These are phyloP conservation scores for Amazona finschi DNA, from an alignment of 2,797 vertebrate genomes.

Conservation along the genomic window DNA sequence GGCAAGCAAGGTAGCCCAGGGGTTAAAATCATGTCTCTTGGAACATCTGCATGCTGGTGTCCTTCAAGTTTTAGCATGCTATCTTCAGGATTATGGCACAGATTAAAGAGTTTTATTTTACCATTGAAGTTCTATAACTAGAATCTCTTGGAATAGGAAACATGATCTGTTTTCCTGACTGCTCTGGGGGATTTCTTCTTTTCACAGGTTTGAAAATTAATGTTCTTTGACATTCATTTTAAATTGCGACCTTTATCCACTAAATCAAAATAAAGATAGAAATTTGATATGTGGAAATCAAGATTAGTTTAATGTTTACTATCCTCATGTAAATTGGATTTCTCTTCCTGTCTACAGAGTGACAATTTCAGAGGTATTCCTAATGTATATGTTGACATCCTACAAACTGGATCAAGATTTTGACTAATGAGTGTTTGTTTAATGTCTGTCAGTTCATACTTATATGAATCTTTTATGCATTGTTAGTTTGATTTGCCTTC, in stretches of 20 bases:
- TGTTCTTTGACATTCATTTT: conserved; percentile 4
- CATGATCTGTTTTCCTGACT: conserved; percentile 25
- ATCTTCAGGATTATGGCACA: conserved; percentile 12
- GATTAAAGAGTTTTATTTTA: conserved; percentile 54
- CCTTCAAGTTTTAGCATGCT: conserved; percentile 60
- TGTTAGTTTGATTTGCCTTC: conserved; percentile 7
- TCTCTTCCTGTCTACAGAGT: conserved; percentile 26
- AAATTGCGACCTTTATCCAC: conserved; percentile 34
- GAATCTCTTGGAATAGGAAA: conserved; percentile 37
- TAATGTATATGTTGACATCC: neutral
- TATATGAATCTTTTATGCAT: neutral
- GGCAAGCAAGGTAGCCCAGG: conserved; percentile 47
- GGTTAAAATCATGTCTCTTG: conserved; percentile 43
- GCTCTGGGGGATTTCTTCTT: conserved; percentile 13
- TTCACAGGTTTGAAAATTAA: neutral
- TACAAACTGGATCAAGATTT: neutral
- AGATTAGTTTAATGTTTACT: conserved; percentile 44
- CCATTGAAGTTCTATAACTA: neutral
- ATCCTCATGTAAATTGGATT: conserved; percentile 41
- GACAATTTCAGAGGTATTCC: neutral
- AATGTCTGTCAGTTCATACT: neutral
- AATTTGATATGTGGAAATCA: conserved; percentile 45
- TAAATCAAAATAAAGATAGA: conserved; percentile 49
- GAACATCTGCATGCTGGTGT: conserved; percentile 32
- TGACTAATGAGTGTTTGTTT: neutral